phyloP scores from a whole-genome alignment of 2,113 vertebrate genomes.

The Elephas maximus region DNA sequence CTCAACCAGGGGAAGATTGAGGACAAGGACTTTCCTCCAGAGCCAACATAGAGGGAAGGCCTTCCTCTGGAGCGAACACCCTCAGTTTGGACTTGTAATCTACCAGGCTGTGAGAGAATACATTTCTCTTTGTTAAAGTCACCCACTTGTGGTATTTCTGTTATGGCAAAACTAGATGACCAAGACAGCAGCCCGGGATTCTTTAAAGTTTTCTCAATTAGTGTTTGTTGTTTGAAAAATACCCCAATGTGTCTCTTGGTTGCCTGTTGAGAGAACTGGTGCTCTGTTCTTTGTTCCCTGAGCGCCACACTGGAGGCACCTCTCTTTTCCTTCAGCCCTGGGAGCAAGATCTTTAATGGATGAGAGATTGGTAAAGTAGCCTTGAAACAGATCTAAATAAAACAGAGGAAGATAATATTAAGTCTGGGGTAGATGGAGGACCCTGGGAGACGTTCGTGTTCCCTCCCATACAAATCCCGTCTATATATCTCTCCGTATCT shows the following conservation, averaged over 20 bases:
- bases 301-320: background rate
- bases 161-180: no score
- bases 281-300: constrained; percentile 61
- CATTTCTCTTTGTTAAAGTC: no score
- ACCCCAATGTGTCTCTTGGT: constrained; percentile 42
- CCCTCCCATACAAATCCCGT: background rate
- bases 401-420: constrained; percentile 17
- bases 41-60: no score
- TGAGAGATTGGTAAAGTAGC: constrained; percentile 61
- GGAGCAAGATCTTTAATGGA: constrained; percentile 33
- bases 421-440: background rate
- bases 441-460: background rate
- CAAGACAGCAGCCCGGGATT: constrained; percentile 31
- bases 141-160: no score
- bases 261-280: constrained; percentile 39
- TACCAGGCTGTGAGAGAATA: no score
- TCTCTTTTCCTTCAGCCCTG: background rate
- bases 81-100: no score
- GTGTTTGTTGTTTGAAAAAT: constrained; percentile 61
- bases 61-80: no score
- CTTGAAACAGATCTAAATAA: constrained; percentile 74
- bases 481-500: background rate
- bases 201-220: constrained; percentile 68
- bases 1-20: no score
- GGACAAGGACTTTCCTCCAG: no score